Evolutionary conservation across 2,113 vertebrate species (phyloP), one percentile per base, ranked within the genome.

Genomic region (Cyprinodon brontotheroides): DNA sequence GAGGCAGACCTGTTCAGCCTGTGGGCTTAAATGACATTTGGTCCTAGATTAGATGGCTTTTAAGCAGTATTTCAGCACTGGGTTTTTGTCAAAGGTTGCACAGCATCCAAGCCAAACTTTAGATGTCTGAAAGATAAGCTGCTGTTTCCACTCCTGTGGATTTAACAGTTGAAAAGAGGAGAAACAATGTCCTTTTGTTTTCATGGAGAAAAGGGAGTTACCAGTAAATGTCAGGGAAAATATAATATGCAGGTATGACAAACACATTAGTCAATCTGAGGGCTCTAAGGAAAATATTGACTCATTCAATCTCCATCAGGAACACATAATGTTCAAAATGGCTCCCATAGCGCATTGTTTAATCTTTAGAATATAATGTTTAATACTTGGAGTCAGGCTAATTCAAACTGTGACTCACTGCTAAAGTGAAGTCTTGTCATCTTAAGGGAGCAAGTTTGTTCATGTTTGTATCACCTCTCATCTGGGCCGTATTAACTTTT

Each of bases 31-130:
- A 62, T 62, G 41, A 62, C 57, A 50, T 75, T 72, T 63, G 9
- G 29, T 17, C n/a, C 11, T 50, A 5, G 53, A 20, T 59, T 57
- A 68, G n/a, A 77, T 53, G 50, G 43, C 64, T 75, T 72, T 66
- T 67, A 11, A 70, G 13, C 59, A 59, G 20, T 39, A 15, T 62
- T 1, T 75, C 72, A 69, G 22, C 36, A n/a, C 38, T 4, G 11
- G 10, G 15, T 68, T 4, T 57, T 70, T 20, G 43, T 72, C 62
- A 47, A 20, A 11, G 37, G 39, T 67, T 47, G 36, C 10, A 36
- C 12, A 61, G 72, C 53, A 75, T 82, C 61, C 84, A 75, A 84
- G 73, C 22, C 17, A 38, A 61, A 50, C n/a, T 60, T 63, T 41
- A 41, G 29, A 48, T 43, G 48, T 68, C 63, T 65, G 63, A 74